Percentiles rank a stretch among this genome's conserved stretches.
phyloP scores from a whole-genome alignment of 2,888 invertebrate genomes.

The Drosophila conformis region DNA sequence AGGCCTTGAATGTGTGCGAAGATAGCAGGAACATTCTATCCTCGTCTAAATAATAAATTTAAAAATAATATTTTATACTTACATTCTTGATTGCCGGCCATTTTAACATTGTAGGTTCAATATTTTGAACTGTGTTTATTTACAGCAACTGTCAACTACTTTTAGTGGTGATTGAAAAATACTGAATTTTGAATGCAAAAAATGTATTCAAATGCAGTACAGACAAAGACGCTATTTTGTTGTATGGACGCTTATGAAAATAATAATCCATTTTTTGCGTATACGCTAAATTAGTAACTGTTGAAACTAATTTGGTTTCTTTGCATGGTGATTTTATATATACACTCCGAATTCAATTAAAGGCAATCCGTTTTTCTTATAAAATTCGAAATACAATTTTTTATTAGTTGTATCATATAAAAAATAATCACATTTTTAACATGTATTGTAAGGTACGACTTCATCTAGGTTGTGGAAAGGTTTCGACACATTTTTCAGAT shows the following conservation, averaged over 20 bases:
- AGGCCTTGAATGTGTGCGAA: too few relatives aligned
- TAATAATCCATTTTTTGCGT: not conserved
- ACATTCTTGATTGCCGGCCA: not conserved
- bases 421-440: not conserved
- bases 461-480: not conserved
- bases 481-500: too few relatives aligned
- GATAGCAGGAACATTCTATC: too few relatives aligned
- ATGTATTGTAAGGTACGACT: not conserved
- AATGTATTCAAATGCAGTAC: not conserved
- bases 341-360: not conserved
- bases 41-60: not conserved
- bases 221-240: not conserved
- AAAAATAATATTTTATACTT: not conserved
- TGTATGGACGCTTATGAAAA: not conserved
- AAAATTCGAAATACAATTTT: not conserved
- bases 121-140: not conserved
- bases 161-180: not conserved
- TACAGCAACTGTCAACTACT: not conserved
- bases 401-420: not conserved
- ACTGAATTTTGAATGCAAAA: not conserved
- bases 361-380: not conserved
- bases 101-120: not conserved
- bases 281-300: not conserved
- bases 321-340: not conserved
- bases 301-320: not conserved